Conservation (phyloP, 2,888 invertebrate species). For the Myathropa florea region DNA sequence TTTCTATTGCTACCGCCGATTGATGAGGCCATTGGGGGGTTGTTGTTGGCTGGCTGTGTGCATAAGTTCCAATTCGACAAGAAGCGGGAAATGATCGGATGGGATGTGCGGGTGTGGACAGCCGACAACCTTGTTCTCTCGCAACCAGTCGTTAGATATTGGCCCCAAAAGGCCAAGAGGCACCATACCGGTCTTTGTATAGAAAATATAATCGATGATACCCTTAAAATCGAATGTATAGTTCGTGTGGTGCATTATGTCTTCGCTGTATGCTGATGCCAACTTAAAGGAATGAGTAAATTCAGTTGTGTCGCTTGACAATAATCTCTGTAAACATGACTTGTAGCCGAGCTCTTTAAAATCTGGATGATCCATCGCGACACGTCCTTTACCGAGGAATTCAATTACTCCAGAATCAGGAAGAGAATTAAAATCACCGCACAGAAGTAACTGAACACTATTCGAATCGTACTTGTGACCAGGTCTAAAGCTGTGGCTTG, state of each 20-base stretch:
- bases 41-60: conserved; percentile 87
- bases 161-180: conserved; percentile 97
- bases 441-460: conserved; percentile 94
- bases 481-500: conserved; percentile 88
- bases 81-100: conserved; percentile 95
- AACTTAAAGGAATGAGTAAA: conserved; percentile 98
- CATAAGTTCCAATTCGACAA: conserved; percentile 94
- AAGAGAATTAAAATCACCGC: conserved; percentile 99
- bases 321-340: conserved; percentile 93
- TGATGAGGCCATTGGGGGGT: conserved; percentile 89
- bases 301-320: conserved; percentile 92
- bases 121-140: conserved; percentile 97
- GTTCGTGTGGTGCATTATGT: conserved; percentile 98
- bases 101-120: conserved; percentile 99
- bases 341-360: conserved; percentile 98
- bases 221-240: conserved; percentile 99
- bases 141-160: conserved; percentile 94
- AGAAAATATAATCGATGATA: conserved; percentile 99
- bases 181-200: conserved; percentile 96
- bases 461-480: conserved; percentile 87
- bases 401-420: conserved; percentile 99
- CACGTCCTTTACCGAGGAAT: conserved; percentile 94
- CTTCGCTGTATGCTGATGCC: conserved; percentile 96
- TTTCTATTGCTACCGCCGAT: conserved; percentile 89
- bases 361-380: conserved; percentile 95